phyloP scores from a whole-genome alignment of 2,797 vertebrate genomes.

The Austrolebias charrua region DNA sequence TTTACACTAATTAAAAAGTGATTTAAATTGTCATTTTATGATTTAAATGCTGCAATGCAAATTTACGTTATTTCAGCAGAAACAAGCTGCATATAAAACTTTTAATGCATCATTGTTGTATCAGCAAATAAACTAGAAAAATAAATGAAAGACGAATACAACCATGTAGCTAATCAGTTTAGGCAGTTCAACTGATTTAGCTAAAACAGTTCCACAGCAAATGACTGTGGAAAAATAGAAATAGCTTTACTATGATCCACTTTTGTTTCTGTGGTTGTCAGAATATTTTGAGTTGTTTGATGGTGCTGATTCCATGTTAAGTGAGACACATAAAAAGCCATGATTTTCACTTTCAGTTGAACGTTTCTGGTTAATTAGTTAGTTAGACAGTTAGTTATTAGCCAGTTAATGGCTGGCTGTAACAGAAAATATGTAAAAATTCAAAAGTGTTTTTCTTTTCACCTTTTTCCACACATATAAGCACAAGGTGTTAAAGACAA shows the following conservation, averaged over 20 bases:
- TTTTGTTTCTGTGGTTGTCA: constrained; percentile 1
- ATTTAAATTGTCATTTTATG: background rate
- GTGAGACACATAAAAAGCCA: background rate
- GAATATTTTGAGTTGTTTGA: background rate
- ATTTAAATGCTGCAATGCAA: background rate
- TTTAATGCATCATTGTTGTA: background rate
- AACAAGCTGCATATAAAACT: background rate
- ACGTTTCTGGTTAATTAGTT: too few relatives aligned
- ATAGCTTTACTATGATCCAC: background rate
- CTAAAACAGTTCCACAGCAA: background rate
- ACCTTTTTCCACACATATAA: too few relatives aligned
- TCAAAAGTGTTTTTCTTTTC: too few relatives aligned
- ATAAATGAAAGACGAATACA: background rate
- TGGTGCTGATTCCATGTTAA: background rate
- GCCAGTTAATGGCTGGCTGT: too few relatives aligned
- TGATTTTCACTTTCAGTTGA: background rate
- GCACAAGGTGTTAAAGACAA: too few relatives aligned
- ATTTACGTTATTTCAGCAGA: background rate
- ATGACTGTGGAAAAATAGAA: background rate
- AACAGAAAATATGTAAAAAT: too few relatives aligned
- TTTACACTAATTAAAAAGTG: constrained; percentile 2
- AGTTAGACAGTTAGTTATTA: too few relatives aligned
- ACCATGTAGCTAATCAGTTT: background rate
- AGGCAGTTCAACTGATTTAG: background rate
- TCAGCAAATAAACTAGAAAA: background rate